Conservation (phyloP, 2,888 invertebrate genomes). For the Automeris io region DNA sequence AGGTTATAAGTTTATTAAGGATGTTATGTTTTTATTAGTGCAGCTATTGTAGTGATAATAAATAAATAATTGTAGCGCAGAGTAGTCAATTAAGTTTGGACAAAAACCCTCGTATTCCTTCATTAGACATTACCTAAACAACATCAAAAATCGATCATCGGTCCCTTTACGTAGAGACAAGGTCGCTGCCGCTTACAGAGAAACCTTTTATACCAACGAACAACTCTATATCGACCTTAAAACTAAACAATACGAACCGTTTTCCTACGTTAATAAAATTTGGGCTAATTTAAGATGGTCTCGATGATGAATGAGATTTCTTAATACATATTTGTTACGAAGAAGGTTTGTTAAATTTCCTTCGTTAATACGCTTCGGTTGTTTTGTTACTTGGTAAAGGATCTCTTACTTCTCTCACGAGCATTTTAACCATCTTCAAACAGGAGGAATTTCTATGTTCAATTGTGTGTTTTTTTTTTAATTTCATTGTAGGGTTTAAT, state of each 20-base stretch:
- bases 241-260: neutral
- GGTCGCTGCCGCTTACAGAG: neutral
- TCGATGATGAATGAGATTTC: constrained; percentile 1
- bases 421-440: too few species aligned
- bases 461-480: too few species aligned
- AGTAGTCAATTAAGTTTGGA: too few species aligned
- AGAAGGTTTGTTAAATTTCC: neutral
- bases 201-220: neutral
- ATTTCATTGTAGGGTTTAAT: too few species aligned
- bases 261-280: neutral
- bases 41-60: too few species aligned
- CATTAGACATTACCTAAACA: constrained; percentile 5
- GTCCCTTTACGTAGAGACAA: constrained; percentile 3
- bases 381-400: too few species aligned
- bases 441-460: too few species aligned
- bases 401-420: too few species aligned
- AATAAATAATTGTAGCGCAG: too few species aligned
- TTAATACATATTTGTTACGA: neutral
- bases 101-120: neutral
- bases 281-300: constrained; percentile 2
- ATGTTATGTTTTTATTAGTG: too few species aligned
- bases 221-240: constrained; percentile 2
- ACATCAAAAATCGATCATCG: constrained; percentile 11
- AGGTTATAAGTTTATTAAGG: too few species aligned
- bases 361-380: neutral